phyloP scores from a whole-genome alignment of 2,888 invertebrate genomes.

The Tenthredo scrophulariae region DNA sequence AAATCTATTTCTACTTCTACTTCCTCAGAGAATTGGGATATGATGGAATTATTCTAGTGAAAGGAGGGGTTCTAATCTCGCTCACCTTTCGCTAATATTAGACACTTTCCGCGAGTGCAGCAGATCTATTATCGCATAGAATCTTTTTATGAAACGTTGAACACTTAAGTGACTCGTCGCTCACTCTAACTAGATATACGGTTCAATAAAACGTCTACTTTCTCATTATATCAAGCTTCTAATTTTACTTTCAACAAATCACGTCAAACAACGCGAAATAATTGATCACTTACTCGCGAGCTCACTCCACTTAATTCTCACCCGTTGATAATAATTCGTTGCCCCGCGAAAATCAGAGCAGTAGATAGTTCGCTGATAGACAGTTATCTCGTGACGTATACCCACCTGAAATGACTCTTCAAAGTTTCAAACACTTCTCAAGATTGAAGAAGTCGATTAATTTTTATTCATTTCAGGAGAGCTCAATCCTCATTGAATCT shows the following conservation, averaged over 20 bases:
- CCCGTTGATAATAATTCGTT: background rate
- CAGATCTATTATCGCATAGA: background rate
- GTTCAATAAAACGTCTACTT: background rate
- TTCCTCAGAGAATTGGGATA: background rate
- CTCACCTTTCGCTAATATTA: background rate
- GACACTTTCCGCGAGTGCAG: background rate
- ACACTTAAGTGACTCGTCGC: background rate
- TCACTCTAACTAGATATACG: background rate
- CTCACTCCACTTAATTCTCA: slow-evolving; percentile 2
- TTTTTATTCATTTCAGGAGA: too few species aligned
- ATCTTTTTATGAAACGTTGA: background rate
- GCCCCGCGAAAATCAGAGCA: background rate
- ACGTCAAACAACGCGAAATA: background rate
- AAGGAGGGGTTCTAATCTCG: background rate
- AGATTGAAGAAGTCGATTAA: background rate
- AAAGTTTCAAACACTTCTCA: background rate
- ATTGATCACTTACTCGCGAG: slow-evolving; percentile 26
- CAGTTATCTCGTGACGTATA: background rate
- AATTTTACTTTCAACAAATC: background rate
- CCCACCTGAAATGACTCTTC: background rate
- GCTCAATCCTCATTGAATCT: too few species aligned
- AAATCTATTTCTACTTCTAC: background rate
- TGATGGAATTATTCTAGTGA: background rate
- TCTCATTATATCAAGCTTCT: slow-evolving; percentile 17
- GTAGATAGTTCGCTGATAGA: background rate